A percentile compares a stretch with the other conserved stretches of the same genome.
These are phyloP conservation scores for Anarhynchus alexandrinus DNA, from an alignment of 2,113 vertebrate species.

Conservation along the genomic window DNA sequence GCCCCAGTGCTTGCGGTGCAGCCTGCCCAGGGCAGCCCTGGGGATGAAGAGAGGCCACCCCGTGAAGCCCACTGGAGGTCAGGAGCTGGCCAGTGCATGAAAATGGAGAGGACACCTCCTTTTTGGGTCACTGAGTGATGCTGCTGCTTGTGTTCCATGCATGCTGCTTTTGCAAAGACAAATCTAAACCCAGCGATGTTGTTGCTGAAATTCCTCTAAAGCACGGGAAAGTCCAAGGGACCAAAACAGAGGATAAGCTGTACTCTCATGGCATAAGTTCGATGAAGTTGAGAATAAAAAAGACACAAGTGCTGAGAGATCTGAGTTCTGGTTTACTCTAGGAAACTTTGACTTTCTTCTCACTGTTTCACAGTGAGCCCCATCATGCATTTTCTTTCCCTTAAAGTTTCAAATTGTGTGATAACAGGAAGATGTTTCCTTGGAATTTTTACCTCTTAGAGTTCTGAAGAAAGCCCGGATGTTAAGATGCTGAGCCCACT, in stretches of 20 bases:
- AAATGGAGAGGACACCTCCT: not conserved
- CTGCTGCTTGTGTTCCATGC: not conserved
- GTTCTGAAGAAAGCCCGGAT: not conserved
- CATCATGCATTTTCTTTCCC: not conserved
- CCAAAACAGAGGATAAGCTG: not conserved
- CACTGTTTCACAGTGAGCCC: not conserved
- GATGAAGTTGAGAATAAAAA: not conserved
- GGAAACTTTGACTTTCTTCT: not conserved
- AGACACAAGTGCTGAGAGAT: not conserved
- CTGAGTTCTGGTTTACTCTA: not conserved
- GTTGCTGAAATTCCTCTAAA: not conserved
- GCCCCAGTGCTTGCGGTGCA: not conserved
- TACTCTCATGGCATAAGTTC: not conserved
- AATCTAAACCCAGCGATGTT: not conserved
- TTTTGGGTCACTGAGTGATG: not conserved
- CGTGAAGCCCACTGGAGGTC: accelerated
- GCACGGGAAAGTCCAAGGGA: not conserved
- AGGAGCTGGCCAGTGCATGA: accelerated
- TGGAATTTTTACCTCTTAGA: not conserved
- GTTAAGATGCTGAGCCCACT: not conserved
- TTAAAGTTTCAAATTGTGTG: not conserved
- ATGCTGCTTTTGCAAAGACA: not conserved
- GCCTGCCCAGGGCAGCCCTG: not conserved
- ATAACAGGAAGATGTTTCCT: not conserved
- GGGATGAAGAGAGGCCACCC: not conserved